Evolutionary conservation across 2,888 invertebrate genomes (phyloP), one percentile per base, ranked within the genome.

Genomic region (Phortica magna): DNA sequence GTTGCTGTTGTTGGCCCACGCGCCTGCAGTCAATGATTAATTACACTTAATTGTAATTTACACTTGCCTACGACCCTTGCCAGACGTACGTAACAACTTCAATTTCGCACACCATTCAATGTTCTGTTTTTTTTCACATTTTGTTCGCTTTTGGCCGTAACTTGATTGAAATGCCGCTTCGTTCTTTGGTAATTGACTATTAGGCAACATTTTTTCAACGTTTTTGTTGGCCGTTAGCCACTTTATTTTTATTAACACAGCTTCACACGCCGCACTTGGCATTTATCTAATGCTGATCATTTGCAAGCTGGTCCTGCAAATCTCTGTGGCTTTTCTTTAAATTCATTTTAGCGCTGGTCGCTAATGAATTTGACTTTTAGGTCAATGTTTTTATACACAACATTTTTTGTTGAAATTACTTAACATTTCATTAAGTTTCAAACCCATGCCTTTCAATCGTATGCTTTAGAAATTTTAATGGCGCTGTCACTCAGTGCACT

Each of bases 31-130:
- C 76, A 75, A 87, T 87, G 86, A 87, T 87, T 87, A 87, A 87
- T 87, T 87, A 84, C 85, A 80, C 80, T 83, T 87, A 87, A 87
- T 87, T 87, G 84, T 83, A 84, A 87, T 86, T 86, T 86, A 84
- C 83, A 79, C 78, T 82, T 78, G 64, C 77, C 31, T 75, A 17
- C 41, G 39, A 31, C 65, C 65, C 17, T 59, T 19, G n/a, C n/a
- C 59, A 0, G 43, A 1, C 48, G 9, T 5, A 19, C 22, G 7
- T 19, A 61, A 61, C 61, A 4, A 53, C 22, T 12, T 48, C 19
- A 70, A 7, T 7, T n/a, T 17, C 43, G 17, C n/a, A 12, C n/a
- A 22, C 55, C 31, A 71, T 71, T 71, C 31, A 55, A 55, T 71
- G 55, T 53, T 41, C 17, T 19, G 2, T 71, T 67, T 67, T 42